Evolutionary conservation across 2,113 vertebrate species (phyloP).

Genomic region (Eulemur macaco): DNA sequence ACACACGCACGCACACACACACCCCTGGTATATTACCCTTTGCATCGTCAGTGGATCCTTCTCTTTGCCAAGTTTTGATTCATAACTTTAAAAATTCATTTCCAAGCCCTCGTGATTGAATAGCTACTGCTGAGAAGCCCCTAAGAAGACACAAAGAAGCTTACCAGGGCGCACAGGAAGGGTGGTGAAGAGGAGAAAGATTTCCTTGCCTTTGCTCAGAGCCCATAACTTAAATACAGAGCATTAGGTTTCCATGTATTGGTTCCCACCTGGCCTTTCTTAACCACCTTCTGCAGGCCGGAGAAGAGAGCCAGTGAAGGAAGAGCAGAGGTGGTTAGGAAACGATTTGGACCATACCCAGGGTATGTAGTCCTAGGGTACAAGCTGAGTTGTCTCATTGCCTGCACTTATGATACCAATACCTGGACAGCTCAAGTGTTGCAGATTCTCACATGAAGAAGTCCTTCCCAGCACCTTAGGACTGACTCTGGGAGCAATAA

Average conservation of each 20-base stretch:
- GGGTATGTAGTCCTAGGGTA: fast-evolving
- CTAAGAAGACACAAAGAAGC: neutral
- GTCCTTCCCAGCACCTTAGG: neutral
- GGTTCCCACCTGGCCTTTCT: neutral
- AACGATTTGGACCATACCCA: neutral
- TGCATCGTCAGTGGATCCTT: neutral
- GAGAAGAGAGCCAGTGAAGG: neutral
- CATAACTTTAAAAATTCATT: neutral
- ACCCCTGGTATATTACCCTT: neutral
- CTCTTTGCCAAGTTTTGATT: neutral
- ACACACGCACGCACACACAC: too few relatives aligned
- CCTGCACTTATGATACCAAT: neutral
- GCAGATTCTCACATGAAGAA: neutral
- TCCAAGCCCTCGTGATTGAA: neutral
- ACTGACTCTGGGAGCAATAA: neutral
- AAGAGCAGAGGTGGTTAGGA: neutral
- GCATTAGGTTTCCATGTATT: neutral
- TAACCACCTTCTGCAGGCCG: neutral
- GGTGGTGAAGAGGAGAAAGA: neutral
- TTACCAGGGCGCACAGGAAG: neutral
- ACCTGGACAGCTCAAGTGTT: fast-evolving
- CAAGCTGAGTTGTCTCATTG: too few relatives aligned
- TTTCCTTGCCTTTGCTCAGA: neutral
- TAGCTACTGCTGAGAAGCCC: neutral
- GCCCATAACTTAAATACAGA: neutral